phyloP scores from a whole-genome alignment of 2,888 invertebrate species.

The Thumatha senex region DNA sequence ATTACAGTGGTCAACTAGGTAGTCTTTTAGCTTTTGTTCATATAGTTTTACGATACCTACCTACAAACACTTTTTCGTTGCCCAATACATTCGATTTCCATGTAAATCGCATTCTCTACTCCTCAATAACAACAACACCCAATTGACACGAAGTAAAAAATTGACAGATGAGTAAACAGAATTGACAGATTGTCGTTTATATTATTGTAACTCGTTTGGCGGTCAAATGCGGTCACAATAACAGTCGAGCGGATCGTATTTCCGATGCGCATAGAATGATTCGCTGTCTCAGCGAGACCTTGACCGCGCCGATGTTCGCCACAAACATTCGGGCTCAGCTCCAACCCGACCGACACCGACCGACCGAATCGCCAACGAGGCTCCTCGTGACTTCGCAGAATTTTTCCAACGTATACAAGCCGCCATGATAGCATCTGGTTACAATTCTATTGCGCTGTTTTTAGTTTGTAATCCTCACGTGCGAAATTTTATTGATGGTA shows the following conservation, averaged over 20 bases:
- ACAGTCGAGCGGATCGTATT: constrained; percentile 50
- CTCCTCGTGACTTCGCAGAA: constrained; percentile 62
- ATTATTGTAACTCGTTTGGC: constrained; percentile 19
- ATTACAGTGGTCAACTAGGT: too few relatives aligned
- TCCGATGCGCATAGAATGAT: constrained; percentile 57
- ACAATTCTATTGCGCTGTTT: constrained; percentile 48
- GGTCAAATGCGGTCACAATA: constrained; percentile 47
- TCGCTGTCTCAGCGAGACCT: constrained; percentile 64
- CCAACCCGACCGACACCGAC: constrained; percentile 13
- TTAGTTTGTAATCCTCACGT: background rate
- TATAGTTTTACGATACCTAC: too few relatives aligned
- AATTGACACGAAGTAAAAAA: too few relatives aligned
- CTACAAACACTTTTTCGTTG: too few relatives aligned
- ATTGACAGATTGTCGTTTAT: constrained; percentile 2
- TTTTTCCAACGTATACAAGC: constrained; percentile 41
- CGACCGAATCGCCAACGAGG: constrained; percentile 45
- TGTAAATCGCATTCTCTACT: too few relatives aligned
- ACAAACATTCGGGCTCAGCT: constrained; percentile 45
- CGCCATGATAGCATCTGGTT: constrained; percentile 48
- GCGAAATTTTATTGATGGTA: background rate
- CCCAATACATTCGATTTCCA: too few relatives aligned
- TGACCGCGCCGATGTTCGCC: constrained; percentile 58
- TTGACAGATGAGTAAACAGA: background rate
- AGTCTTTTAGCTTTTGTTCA: too few relatives aligned
- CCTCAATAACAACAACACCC: too few relatives aligned